Conservation (phyloP, 2,888 invertebrate genomes). For the Agrotis segetum region DNA sequence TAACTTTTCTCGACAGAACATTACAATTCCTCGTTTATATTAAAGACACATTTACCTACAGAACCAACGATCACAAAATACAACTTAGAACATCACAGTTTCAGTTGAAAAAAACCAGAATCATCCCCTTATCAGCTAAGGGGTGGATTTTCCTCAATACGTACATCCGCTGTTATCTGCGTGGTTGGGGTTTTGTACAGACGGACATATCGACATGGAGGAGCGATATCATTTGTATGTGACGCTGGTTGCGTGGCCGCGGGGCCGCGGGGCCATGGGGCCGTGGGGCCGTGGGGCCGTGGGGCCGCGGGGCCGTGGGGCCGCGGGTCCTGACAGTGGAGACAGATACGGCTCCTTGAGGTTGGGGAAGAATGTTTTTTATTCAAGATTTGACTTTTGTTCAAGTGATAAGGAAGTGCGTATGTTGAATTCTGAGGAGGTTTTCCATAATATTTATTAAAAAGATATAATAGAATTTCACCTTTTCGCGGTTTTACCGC, state of each 20-base stretch:
- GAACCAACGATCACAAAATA: constrained; percentile 18
- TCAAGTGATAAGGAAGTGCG: constrained; percentile 36
- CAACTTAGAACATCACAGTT: neutral
- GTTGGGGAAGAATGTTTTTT: constrained; percentile 16
- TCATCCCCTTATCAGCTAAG: constrained; percentile 51
- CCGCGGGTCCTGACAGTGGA: constrained; percentile 21
- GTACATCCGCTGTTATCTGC: constrained; percentile 49
- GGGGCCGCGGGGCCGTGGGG: neutral
- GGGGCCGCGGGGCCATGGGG: neutral
- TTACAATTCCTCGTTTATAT: no score
- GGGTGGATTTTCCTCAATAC: constrained; percentile 59
- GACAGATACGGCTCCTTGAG: constrained; percentile 44
- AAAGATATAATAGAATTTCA: no score
- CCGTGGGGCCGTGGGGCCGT: neutral
- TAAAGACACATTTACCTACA: neutral
- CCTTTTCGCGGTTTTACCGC: no score
- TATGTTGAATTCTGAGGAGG: constrained; percentile 7
- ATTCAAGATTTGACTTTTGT: constrained; percentile 33
- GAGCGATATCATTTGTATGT: constrained; percentile 57
- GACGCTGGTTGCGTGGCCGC: constrained; percentile 13
- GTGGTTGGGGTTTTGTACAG: constrained; percentile 41
- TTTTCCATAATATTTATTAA: no score
- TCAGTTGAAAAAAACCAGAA: constrained; percentile 47
- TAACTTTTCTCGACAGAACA: no score
- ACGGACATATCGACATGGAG: constrained; percentile 57